A percentile compares a stretch with the other conserved stretches of the same genome.
Evolutionary conservation across 2,113 vertebrate genomes (phyloP).

Genomic region (Loxodonta africana): DNA sequence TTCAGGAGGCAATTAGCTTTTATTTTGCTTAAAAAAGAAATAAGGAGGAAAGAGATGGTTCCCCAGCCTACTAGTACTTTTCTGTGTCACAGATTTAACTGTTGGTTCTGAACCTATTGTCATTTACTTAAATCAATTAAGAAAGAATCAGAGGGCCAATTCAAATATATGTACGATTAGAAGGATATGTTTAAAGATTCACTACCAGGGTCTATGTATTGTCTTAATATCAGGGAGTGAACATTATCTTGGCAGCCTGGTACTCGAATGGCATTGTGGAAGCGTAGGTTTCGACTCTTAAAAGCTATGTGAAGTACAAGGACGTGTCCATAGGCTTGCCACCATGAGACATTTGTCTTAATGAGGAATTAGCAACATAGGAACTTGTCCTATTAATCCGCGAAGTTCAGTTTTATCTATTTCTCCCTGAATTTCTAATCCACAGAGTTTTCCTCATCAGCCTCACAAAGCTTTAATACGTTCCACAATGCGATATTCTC

Average conservation of each 20-base stretch:
- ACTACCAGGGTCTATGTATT: constrained; percentile 13
- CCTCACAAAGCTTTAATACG: not conserved
- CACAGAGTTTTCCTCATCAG: not conserved
- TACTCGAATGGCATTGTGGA: not conserved
- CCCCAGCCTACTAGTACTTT: not conserved
- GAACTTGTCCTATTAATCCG: not conserved
- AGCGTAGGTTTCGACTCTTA: not conserved
- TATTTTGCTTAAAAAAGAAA: constrained; percentile 29
- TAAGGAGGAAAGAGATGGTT: not conserved
- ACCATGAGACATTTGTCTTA: not conserved
- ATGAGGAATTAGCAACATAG: not conserved
- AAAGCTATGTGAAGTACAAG: not conserved
- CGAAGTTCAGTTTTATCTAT: constrained; percentile 28
- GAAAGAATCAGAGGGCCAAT: constrained; percentile 46
- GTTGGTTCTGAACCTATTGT: constrained; percentile 16
- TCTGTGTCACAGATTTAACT: constrained; percentile 44
- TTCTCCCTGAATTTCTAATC: not conserved
- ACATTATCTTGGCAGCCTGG: not conserved
- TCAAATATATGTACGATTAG: constrained; percentile 44
- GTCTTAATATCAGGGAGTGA: constrained; percentile 20
- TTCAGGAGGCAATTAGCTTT: not conserved
- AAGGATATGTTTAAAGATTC: constrained; percentile 63
- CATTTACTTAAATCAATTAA: constrained; percentile 54
- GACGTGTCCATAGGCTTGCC: not conserved
- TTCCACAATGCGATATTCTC: not conserved